phyloP scores from a whole-genome alignment of 2,113 vertebrate genomes.

The Bujurquina vittata region DNA sequence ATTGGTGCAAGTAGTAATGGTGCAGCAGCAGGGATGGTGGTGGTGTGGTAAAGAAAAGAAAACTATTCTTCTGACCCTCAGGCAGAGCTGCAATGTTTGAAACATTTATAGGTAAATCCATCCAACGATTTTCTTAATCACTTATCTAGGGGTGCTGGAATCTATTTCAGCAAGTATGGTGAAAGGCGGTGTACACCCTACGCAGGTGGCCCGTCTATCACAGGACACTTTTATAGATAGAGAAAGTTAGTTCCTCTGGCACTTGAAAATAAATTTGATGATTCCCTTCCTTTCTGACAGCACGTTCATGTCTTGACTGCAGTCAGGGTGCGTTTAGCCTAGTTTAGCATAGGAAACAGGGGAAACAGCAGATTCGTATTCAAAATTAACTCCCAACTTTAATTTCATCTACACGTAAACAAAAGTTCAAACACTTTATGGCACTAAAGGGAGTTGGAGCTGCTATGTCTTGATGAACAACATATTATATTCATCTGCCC shows the following conservation, averaged over 20 bases:
- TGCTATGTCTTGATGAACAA: too few relatives aligned
- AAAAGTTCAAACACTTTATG: background rate
- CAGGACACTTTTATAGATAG: background rate
- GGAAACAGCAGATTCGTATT: background rate
- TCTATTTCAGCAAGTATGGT: background rate
- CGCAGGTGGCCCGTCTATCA: background rate
- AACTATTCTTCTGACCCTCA: slow-evolving; percentile 10
- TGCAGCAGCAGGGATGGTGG: slow-evolving; percentile 24
- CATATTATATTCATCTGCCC: too few relatives aligned
- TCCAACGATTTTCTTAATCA: slow-evolving; percentile 2
- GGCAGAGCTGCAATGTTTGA: slow-evolving; percentile 31
- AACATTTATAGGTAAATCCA: background rate
- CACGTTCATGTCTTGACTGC: background rate
- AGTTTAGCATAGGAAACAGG: background rate
- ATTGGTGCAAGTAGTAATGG: slow-evolving; percentile 62
- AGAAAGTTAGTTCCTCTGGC: background rate
- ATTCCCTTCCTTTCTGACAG: background rate
- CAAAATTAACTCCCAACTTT: background rate
- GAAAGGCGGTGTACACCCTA: background rate
- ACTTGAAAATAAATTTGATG: background rate
- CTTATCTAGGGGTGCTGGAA: background rate
- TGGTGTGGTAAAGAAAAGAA: slow-evolving; percentile 41
- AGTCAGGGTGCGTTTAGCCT: background rate
- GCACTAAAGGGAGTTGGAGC: background rate
- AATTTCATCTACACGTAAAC: background rate